Evolutionary conservation across 2,113 vertebrate species (phyloP), one percentile per base, ranked within the genome.

Genomic region (Cyphomyrus plagiostoma): DNA sequence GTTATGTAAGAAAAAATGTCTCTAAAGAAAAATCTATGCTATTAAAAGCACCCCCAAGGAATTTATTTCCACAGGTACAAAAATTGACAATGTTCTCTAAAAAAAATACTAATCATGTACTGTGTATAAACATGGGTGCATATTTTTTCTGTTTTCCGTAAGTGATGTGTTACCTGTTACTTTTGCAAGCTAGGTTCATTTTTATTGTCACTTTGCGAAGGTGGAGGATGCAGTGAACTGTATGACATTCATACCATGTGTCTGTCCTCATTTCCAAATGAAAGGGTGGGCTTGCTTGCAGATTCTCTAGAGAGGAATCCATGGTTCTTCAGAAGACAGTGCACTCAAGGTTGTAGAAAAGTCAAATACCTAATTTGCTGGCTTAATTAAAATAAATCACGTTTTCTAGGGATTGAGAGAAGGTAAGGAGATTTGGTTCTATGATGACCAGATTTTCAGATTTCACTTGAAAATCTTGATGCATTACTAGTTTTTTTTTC

Each of bases 211-310:
- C 35, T 8, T 80, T 80, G 30, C 42, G 74, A 80, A 42, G 42
- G 74, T 80, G 35, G 74, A 80, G 74, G 35, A 42, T 80, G 74
- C 74, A 80, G 5, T n/a, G 17, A 42, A 35, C 74, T 70, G 26
- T 42, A 17, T 80, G 74, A 42, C 35, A 80, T 80, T 17, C 35
- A 80, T 39, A 42, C 35, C 17, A 80, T 42, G 35, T 19, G 35
- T 80, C 74, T 80, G 35, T 80, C 35, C 74, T 42, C 30, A 80
- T 80, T 80, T 80, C 74, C 74, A 80, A 80, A 80, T 80, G 74
- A 80, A 42, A 42, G 74, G 35, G 74, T 35, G 74, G 74, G 17
- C 42, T 42, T 19, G 74, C 30, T 42, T 35, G 74, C 74, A 42
- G 30, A 80, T 42, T 80, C 74, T 80, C 74, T 17, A 8, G 74